Evolutionary conservation across 2,888 invertebrate species (phyloP), one percentile per base, ranked within the genome.

Genomic region (Sicus ferrugineus): DNA sequence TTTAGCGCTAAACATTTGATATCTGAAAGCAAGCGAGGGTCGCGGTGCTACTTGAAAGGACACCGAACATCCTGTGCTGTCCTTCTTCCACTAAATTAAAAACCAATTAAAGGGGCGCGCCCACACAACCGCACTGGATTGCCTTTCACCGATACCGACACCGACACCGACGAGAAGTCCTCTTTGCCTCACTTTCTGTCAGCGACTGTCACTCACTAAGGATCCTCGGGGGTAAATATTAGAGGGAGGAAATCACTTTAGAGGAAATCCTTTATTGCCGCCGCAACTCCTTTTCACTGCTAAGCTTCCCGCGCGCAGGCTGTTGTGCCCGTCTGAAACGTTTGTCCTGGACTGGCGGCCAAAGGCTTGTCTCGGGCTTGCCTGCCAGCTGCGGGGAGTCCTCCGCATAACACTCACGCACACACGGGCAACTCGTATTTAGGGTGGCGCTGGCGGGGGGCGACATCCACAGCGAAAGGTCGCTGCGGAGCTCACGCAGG

Each of bases 251-350:
- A 23, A 21, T 21, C n/a, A 52, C 23, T 52, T 6, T 28, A 3
- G n/a, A 28, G 26, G 48, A 30, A 46, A 48, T 28, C 42, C 38
- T 68, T 67, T 70, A 28, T 71, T 54, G 56, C 65, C 58, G 70
- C 68, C 62, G 63, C 54, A 59, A n/a, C n/a, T 61, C 7, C 34
- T 67, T 62, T 48, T 59, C 31, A 21, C 14, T 63, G 14, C 61
- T 31, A 67, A 73, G 70, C 77, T 79, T 74, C 75, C 81, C 80
- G 82, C 83, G 83, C 80, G 81, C 83, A 84, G 83, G n/a, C 83
- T 85, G 85, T 84, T 85, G 84, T 85, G 85, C 81, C 80, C 81
- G 82, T 80, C 80, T 79, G 80, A 84, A 84, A 82, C 83, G 83
- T 84, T 83, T 84, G 83, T 82, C 84, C 84, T 84, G 83, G 83